phyloP scores from a whole-genome alignment of 1,140 invertebrate genomes.

The Drosophila burlai region DNA sequence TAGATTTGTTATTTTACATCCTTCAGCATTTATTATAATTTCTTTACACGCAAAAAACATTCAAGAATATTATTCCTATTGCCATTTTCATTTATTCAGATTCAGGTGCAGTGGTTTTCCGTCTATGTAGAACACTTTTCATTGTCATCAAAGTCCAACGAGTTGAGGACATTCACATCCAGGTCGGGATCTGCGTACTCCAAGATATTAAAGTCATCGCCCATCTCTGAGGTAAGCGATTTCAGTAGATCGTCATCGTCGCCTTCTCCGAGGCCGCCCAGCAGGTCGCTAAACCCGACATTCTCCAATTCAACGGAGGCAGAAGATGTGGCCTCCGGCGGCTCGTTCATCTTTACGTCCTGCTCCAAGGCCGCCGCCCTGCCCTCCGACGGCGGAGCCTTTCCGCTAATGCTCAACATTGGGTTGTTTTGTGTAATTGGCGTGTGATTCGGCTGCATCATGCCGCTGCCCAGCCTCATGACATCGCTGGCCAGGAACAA shows the following conservation, averaged over 20 bases:
- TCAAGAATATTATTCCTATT: constrained; percentile 17
- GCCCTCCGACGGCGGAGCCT: constrained; percentile 51
- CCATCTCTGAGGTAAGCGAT: constrained; percentile 91
- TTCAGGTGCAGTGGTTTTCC: constrained; percentile 5
- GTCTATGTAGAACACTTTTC: constrained; percentile 63
- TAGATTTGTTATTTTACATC: not conserved
- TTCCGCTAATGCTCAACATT: constrained; percentile 72
- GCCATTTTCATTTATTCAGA: constrained; percentile 24
- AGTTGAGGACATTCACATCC: constrained; percentile 92
- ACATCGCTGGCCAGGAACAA: constrained; percentile 67
- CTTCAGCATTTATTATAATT: not conserved
- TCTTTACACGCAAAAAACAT: not conserved
- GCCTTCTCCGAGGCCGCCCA: constrained; percentile 92
- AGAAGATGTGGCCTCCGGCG: constrained; percentile 63
- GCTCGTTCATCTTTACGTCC: constrained; percentile 64
- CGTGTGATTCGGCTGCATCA: constrained; percentile 52
- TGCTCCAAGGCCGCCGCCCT: constrained; percentile 55
- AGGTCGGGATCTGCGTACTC: constrained; percentile 98
- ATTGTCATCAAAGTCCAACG: constrained; percentile 90
- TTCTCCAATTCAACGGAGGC: constrained; percentile 73
- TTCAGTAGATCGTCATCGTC: constrained; percentile 94
- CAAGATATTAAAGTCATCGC: constrained; percentile 97
- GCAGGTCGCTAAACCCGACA: constrained; percentile 90
- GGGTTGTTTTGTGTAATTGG: constrained; percentile 69
- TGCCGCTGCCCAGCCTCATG: constrained; percentile 54